Conservation (phyloP, 2,797 vertebrate species). For the Odontamblyopus rebecca region DNA sequence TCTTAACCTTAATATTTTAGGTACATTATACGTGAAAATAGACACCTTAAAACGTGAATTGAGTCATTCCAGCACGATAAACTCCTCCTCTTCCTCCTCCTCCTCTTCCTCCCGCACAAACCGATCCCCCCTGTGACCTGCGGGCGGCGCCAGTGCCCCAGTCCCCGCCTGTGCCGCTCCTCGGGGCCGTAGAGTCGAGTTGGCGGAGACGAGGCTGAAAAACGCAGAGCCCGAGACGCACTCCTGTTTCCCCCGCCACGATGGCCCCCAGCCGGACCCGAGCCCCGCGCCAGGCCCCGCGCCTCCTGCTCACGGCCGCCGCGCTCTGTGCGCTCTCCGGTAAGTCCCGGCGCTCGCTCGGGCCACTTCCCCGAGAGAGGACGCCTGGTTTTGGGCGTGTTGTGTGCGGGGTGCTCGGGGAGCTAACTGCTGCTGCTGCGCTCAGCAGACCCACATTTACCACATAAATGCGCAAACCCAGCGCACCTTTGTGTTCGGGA, state of each 20-base stretch:
- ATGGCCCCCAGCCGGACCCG: conserved; percentile 62
- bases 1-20: no score
- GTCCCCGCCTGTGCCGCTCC: background rate
- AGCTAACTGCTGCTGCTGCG: conserved; percentile 28
- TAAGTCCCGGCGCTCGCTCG: conserved; percentile 42
- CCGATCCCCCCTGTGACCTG: background rate
- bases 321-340: conserved; percentile 54
- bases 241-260: conserved; percentile 64
- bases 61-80: no score
- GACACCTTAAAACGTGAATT: no score
- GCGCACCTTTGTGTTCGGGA: conserved; percentile 11
- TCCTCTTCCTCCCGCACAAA: no score
- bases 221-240: conserved; percentile 22
- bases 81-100: no score
- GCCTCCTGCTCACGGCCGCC: conserved; percentile 53
- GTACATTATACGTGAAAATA: no score
- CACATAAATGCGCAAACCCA: no score
- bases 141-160: conserved; percentile 17
- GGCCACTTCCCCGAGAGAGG: background rate
- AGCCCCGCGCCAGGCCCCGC: conserved; percentile 7
- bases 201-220: conserved; percentile 20
- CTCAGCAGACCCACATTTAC: no score
- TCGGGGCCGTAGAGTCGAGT: background rate
- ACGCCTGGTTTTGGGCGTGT: conserved; percentile 23
- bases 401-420: conserved; percentile 36